Percentiles rank a stretch among this genome's conserved stretches.
Evolutionary conservation across 2,113 vertebrate genomes (phyloP).

Genomic region (Meles meles): DNA sequence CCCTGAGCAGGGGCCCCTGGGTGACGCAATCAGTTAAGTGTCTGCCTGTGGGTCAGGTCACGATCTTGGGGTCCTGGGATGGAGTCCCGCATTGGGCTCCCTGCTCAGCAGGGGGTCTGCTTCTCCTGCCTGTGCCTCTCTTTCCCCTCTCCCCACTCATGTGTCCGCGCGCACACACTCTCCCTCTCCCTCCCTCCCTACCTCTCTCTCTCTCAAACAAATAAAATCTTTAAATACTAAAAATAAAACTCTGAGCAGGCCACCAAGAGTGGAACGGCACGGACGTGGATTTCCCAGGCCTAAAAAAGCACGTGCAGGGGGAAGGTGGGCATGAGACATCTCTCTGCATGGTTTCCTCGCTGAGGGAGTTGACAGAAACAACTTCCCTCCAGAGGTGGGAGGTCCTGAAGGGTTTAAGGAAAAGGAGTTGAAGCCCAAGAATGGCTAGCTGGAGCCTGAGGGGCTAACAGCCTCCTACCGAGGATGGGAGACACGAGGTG

Average conservation of each 20-base stretch:
- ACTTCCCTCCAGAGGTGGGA: not conserved
- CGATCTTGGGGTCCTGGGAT: not conserved
- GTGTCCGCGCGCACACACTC: not conserved
- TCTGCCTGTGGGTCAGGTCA: not conserved
- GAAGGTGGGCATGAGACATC: not conserved
- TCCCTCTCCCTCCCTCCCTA: not conserved
- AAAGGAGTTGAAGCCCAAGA: not conserved
- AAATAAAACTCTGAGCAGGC: too few relatives aligned
- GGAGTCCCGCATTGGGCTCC: fast-evolving
- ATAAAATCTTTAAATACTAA: not conserved
- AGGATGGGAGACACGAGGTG: fast-evolving
- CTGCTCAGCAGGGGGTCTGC: not conserved
- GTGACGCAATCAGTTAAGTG: not conserved
- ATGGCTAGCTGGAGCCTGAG: not conserved
- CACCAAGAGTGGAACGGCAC: not conserved
- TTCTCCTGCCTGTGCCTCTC: not conserved
- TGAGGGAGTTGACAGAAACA: not conserved
- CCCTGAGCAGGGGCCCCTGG: not conserved
- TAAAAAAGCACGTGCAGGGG: not conserved
- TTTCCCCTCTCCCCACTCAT: not conserved
- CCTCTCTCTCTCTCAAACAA: not conserved
- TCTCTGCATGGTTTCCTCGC: not conserved
- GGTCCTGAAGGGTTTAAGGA: not conserved
- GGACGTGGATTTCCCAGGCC: not conserved
- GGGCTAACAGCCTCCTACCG: not conserved